Evolutionary conservation across 2,797 vertebrate species (phyloP), one percentile per base, ranked within the genome.

Genomic region (Crocidura indochinensis): DNA sequence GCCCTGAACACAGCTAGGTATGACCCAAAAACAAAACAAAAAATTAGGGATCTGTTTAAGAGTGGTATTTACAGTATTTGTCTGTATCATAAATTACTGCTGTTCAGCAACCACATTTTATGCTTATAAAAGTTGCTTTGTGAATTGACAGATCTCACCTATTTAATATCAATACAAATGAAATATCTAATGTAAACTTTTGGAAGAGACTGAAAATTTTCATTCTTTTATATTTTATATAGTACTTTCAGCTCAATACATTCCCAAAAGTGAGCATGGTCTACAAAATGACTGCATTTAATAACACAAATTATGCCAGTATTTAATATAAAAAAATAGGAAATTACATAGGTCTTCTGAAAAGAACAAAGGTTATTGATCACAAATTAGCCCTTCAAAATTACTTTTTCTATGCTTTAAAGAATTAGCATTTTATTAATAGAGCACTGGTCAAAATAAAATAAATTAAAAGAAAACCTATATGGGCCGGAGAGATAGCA

Each of bases 241-340:
- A 88, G 12, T n/a, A 22, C 64, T 80, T 84, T 83, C 56, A 95
- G 10, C 20, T 73, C 73, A 75, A 11, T 75, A 47, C 4, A 47
- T 53, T 79, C 24, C 46, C 79, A 53, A 17, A 56, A 90, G 62
- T 47, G 76, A 92, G 31, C 46, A 38, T 24, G 24, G 12, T 62
- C 10, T 73, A 64, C 53, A 46, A 71, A 72, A 95, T 56, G 65
- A 53, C 60, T 84, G 72, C 19, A 60, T 79, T 38, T 51, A 14
- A 71, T 64, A 12, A 10, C 47, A 67, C 15, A 82, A 24, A 46
- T 67, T 74, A 69, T 60, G n/a, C 68, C 78, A 26, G n/a, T 76
- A 38, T 51, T 78, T 82, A 90, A 64, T 49, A 31, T 46, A 47
- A 79, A 82, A 47, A 20, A 56, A 74, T 27, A 65, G 83, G 78